phyloP scores from a whole-genome alignment of 2,113 vertebrate species.

The Platycercus adscitus region DNA sequence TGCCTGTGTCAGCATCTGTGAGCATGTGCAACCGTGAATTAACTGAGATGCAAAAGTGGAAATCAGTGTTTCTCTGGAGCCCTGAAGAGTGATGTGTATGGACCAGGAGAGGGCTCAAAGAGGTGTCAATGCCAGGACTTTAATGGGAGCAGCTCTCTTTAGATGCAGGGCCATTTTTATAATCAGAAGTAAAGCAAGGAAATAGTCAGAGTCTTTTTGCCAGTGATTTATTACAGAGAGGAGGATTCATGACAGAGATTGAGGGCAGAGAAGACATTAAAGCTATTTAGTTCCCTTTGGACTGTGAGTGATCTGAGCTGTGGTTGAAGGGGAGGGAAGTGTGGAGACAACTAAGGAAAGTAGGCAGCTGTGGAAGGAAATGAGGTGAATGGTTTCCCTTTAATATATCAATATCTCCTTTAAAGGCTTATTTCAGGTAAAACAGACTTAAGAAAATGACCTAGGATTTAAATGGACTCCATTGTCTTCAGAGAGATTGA shows the following conservation, averaged over 20 bases:
- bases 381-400: constrained; percentile 4
- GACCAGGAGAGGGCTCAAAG: background rate
- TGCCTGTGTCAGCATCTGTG: background rate
- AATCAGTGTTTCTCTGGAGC: background rate
- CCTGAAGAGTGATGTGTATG: background rate
- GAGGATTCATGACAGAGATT: background rate
- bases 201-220: background rate
- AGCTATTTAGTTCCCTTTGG: background rate
- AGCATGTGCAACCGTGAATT: background rate
- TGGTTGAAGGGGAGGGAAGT: background rate
- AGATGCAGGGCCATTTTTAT: background rate
- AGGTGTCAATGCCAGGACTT: background rate
- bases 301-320: background rate
- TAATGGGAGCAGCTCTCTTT: background rate
- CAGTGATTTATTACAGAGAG: background rate
- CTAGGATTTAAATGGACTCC: constrained; percentile 32
- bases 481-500: constrained; percentile 57
- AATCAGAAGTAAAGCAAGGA: background rate
- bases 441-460: constrained; percentile 46
- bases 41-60: background rate
- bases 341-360: background rate
- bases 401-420: constrained; percentile 47
- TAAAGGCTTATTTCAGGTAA: constrained; percentile 37
- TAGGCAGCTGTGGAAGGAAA: background rate
- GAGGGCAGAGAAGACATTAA: background rate